Percentiles rank a stretch among this genome's conserved stretches.
These are phyloP conservation scores for Tachysurus fulvidraco DNA, from an alignment of 2,113 vertebrate species.

Conservation along the genomic window DNA sequence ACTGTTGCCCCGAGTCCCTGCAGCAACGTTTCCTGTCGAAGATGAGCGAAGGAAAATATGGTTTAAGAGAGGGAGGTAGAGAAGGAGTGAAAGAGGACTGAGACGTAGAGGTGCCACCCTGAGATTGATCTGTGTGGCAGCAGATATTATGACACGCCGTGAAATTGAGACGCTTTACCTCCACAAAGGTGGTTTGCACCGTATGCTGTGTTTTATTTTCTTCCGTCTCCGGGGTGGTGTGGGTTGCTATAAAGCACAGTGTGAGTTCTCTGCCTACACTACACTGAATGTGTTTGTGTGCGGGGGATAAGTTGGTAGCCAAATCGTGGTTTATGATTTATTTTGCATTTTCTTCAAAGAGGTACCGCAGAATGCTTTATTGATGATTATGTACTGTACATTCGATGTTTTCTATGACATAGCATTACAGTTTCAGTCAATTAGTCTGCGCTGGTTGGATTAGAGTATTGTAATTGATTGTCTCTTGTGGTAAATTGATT, in stretches of 20 bases:
- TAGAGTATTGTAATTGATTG: not conserved
- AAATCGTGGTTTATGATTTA: constrained; percentile 25
- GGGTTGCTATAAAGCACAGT: constrained; percentile 30
- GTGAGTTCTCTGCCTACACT: constrained; percentile 31
- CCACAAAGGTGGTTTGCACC: constrained; percentile 38
- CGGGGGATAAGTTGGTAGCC: constrained; percentile 13
- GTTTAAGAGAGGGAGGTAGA: not conserved
- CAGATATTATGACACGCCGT: constrained; percentile 44
- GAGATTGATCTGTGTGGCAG: constrained; percentile 29
- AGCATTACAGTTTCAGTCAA: not conserved
- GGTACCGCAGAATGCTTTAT: not conserved
- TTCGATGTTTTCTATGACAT: not conserved
- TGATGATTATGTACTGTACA: not conserved
- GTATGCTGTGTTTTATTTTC: constrained; percentile 31
- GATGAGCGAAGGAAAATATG: constrained; percentile 21
- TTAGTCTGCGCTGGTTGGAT: not conserved
- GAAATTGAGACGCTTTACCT: constrained; percentile 46
- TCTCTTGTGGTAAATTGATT: not conserved
- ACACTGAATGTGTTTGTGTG: constrained; percentile 22
- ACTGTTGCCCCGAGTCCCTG: constrained; percentile 39
- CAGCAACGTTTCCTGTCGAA: constrained; percentile 35
- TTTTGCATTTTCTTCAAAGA: not conserved
- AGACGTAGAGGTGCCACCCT: constrained; percentile 18
- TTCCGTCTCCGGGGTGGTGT: constrained; percentile 33
- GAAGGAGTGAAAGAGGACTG: not conserved